Percentiles rank a stretch among this genome's conserved stretches.
Conservation (phyloP, 2,888 invertebrate genomes). For the Rotaria sp. region DNA sequence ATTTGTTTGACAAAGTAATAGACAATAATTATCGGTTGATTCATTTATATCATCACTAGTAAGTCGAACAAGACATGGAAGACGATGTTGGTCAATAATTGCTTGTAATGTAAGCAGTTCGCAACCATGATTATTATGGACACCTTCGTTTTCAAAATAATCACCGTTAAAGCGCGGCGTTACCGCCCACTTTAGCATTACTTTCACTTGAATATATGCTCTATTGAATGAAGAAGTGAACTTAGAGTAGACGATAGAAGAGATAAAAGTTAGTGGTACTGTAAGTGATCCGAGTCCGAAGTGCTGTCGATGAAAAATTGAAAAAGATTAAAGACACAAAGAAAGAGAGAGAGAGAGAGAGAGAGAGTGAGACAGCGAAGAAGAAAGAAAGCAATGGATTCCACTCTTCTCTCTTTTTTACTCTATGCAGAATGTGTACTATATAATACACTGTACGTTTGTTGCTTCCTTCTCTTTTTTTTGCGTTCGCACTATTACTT, state of each 20-base stretch:
- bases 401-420: not conserved
- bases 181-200: constrained; percentile 25
- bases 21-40: not conserved
- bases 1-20: not conserved
- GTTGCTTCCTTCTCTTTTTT: not conserved
- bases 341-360: not conserved
- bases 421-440: not conserved
- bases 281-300: constrained; percentile 17
- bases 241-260: not conserved
- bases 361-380: not conserved
- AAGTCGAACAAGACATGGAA: constrained; percentile 8
- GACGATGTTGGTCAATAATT: not conserved
- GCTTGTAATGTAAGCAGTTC: not conserved
- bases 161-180: not conserved
- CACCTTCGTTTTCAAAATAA: not conserved
- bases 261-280: not conserved
- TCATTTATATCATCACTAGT: not conserved
- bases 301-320: constrained; percentile 15
- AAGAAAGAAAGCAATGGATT: not conserved
- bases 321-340: not conserved
- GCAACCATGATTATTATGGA: not conserved
- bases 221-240: constrained; percentile 1
- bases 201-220: not conserved
- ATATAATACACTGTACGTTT: not conserved
- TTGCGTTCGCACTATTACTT: not conserved